Percentiles rank a stretch among this genome's conserved stretches.
Evolutionary conservation across 2,797 vertebrate genomes (phyloP).

Genomic region (Melanotaenia maccullochi): DNA sequence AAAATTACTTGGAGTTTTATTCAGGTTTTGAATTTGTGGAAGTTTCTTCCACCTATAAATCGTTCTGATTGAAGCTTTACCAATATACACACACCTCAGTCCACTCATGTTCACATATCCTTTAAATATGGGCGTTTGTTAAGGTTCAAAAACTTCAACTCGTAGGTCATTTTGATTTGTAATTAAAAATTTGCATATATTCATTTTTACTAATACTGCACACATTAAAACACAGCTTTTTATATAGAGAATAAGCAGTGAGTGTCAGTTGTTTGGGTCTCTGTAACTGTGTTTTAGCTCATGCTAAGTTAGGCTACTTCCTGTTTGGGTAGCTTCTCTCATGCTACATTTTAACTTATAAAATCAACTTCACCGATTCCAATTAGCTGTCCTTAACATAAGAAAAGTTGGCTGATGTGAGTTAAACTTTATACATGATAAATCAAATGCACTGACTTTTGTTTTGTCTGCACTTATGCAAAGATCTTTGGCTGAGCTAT

Average conservation of each 20-base stretch:
- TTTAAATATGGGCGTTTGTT: slow-evolving; percentile 58
- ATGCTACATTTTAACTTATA: no score
- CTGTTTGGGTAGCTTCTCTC: no score
- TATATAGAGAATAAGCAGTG: background rate
- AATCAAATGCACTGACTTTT: no score
- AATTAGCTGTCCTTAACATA: background rate
- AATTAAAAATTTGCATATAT: background rate
- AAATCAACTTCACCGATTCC: no score
- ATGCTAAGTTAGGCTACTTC: no score
- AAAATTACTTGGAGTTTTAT: background rate
- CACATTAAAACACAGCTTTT: background rate
- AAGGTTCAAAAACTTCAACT: background rate
- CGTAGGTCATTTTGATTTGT: no score
- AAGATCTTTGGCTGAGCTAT: background rate
- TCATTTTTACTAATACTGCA: background rate
- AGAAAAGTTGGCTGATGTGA: background rate
- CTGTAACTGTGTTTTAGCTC: no score
- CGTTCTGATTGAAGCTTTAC: slow-evolving; percentile 14
- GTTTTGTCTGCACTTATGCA: background rate
- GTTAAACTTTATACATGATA: no score
- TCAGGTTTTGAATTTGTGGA: background rate
- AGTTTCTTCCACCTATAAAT: background rate
- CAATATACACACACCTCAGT: slow-evolving; percentile 14
- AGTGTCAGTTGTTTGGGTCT: background rate
- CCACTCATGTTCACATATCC: slow-evolving; percentile 35